A percentile compares a stretch with the other conserved stretches of the same genome.
Evolutionary conservation across 2,888 invertebrate genomes (phyloP).

Genomic region (Meteorus colon): DNA sequence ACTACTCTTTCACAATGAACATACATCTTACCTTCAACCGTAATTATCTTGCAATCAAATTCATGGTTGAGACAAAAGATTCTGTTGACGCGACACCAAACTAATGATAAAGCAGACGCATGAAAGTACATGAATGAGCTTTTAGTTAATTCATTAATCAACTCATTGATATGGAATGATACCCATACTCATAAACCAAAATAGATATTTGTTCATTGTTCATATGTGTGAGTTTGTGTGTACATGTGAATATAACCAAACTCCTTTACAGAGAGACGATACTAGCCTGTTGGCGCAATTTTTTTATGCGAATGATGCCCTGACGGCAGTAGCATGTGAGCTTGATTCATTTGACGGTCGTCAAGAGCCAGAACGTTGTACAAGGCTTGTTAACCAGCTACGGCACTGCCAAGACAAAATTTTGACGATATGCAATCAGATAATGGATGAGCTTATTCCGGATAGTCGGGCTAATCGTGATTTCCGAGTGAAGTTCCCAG

Average conservation of each 20-base stretch:
- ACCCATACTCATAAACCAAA: no score
- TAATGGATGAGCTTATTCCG: slow-evolving; percentile 93
- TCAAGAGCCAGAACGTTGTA: slow-evolving; percentile 97
- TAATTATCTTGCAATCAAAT: slow-evolving; percentile 53
- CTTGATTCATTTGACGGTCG: slow-evolving; percentile 99
- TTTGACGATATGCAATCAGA: slow-evolving; percentile 92
- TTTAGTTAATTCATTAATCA: slow-evolving; percentile 19
- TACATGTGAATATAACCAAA: background rate
- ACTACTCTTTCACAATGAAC: background rate
- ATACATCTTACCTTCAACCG: slow-evolving; percentile 51
- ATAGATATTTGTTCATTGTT: no score
- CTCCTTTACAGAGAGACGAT: slow-evolving; percentile 87
- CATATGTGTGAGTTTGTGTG: background rate
- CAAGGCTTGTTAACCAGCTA: slow-evolving; percentile 94
- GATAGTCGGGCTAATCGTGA: slow-evolving; percentile 93
- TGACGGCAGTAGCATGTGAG: slow-evolving; percentile 96
- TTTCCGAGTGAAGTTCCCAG: slow-evolving; percentile 98
- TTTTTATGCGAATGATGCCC: slow-evolving; percentile 97
- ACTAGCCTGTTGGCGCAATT: slow-evolving; percentile 95
- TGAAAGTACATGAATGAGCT: slow-evolving; percentile 19
- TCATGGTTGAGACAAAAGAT: slow-evolving; percentile 52
- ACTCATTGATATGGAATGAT: background rate
- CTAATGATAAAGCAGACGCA: background rate
- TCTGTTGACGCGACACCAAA: background rate
- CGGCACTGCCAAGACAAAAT: slow-evolving; percentile 95